These are phyloP conservation scores for Eucidaris tribuloides DNA, from an alignment of 35 echinoderm and acorn worm genomes.

Conservation along the genomic window DNA sequence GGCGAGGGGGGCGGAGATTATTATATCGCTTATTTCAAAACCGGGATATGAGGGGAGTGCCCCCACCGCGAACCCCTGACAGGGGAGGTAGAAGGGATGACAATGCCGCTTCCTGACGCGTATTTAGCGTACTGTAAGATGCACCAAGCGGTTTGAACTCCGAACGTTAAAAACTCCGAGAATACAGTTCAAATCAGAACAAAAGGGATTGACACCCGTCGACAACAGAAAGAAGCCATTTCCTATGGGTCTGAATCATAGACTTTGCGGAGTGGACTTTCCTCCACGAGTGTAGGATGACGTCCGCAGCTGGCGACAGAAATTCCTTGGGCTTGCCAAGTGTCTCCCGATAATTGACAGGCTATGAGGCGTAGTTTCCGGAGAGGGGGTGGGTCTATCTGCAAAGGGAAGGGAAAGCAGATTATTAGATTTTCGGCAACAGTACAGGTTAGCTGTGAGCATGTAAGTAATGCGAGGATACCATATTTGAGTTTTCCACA, in stretches of 20 bases:
- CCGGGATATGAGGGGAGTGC: slow-evolving; percentile 12
- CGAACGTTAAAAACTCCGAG: neutral
- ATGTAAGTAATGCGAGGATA: neutral
- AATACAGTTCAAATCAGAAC: neutral
- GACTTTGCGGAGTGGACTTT: neutral
- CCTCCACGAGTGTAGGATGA: slow-evolving; percentile 28
- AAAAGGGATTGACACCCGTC: neutral
- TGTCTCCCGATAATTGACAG: slow-evolving; percentile 29
- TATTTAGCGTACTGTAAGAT: slow-evolving; percentile 57
- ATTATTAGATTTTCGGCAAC: neutral
- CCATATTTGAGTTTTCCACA: slow-evolving; percentile 49
- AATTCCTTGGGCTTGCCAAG: slow-evolving; percentile 5
- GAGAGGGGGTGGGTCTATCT: neutral
- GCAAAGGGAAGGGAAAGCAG: neutral
- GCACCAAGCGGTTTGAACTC: neutral
- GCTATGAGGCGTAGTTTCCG: slow-evolving; percentile 5
- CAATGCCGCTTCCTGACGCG: slow-evolving; percentile 39
- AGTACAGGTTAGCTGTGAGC: neutral
- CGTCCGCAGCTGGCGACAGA: neutral
- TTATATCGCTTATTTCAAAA: slow-evolving; percentile 57
- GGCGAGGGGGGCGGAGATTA: slow-evolving; percentile 15
- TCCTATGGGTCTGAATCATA: neutral
- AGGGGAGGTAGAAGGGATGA: slow-evolving; percentile 16
- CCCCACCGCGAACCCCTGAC: slow-evolving; percentile 8
- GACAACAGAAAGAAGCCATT: slow-evolving; percentile 12